Evolutionary conservation across 1,140 invertebrate genomes (phyloP).

Genomic region (Cydia strobilella): DNA sequence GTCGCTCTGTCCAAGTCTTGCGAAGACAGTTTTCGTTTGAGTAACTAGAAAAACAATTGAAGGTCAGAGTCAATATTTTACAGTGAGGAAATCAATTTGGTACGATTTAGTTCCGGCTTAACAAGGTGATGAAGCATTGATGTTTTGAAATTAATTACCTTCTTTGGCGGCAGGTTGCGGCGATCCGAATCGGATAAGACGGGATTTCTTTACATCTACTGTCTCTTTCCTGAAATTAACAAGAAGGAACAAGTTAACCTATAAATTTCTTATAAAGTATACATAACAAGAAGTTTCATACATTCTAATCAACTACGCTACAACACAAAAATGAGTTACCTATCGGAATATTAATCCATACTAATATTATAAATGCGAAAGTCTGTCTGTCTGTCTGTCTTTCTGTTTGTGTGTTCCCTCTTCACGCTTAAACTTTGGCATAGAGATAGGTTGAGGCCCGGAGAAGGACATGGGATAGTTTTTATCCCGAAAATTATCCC

Average conservation of each 20-base stretch:
- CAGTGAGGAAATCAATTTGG: constrained; percentile 26
- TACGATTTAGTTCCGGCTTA: neutral
- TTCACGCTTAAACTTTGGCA: no score
- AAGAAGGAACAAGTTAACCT: constrained; percentile 30
- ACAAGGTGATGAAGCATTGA: neutral
- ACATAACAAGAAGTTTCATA: no score
- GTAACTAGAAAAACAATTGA: constrained; percentile 44
- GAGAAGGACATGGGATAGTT: no score
- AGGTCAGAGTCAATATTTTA: constrained; percentile 8
- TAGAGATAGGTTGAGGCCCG: no score
- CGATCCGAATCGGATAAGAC: constrained; percentile 59
- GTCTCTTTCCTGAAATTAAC: constrained; percentile 42
- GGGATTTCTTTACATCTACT: constrained; percentile 55
- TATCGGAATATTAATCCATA: no score
- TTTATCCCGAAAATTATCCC: no score
- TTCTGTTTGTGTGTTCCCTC: no score
- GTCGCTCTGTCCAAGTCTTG: constrained; percentile 63
- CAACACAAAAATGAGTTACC: no score
- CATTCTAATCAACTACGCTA: no score
- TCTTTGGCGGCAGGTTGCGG: constrained; percentile 48
- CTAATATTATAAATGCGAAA: no score
- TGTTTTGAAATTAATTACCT: constrained; percentile 43
- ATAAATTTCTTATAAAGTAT: neutral
- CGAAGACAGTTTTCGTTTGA: constrained; percentile 62
- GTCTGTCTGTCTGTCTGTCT: no score